Evolutionary conservation across 2,797 vertebrate genomes (phyloP).

Genomic region (Macropus fuliginosus): DNA sequence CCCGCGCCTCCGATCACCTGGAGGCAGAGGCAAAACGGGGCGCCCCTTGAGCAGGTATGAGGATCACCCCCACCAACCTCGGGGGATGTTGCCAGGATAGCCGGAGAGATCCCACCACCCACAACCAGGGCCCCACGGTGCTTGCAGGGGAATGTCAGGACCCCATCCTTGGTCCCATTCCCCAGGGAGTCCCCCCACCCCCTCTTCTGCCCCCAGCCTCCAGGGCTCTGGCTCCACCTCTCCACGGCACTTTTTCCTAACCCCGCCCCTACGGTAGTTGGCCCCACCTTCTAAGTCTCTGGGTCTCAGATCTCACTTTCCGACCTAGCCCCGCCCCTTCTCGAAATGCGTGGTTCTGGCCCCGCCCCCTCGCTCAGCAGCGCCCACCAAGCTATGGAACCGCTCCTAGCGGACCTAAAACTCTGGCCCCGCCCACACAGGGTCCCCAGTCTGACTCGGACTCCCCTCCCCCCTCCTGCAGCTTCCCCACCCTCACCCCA

Average conservation of each 20-base stretch:
- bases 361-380: background rate
- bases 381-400: background rate
- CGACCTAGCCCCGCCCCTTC: background rate
- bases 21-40: constrained; percentile 63
- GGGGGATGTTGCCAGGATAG: background rate
- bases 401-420: background rate
- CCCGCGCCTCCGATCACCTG: constrained; percentile 93
- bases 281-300: too few species aligned
- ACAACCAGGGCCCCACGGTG: background rate
- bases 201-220: background rate
- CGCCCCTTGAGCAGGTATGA: background rate
- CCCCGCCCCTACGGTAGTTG: background rate
- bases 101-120: background rate
- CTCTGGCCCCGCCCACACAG: background rate
- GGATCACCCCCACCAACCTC: background rate
- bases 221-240: background rate
- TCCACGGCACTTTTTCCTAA: background rate
- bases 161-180: background rate
- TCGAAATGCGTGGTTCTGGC: background rate
- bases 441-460: background rate
- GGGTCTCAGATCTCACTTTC: background rate
- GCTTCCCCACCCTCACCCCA: background rate
- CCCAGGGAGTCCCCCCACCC: background rate
- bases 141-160: background rate
- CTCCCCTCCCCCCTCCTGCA: background rate